A percentile compares a stretch with the other conserved stretches of the same genome.
These are phyloP conservation scores for Parasteatoda tepidariorum DNA, from an alignment of 1,140 invertebrate species.

Conservation along the genomic window DNA sequence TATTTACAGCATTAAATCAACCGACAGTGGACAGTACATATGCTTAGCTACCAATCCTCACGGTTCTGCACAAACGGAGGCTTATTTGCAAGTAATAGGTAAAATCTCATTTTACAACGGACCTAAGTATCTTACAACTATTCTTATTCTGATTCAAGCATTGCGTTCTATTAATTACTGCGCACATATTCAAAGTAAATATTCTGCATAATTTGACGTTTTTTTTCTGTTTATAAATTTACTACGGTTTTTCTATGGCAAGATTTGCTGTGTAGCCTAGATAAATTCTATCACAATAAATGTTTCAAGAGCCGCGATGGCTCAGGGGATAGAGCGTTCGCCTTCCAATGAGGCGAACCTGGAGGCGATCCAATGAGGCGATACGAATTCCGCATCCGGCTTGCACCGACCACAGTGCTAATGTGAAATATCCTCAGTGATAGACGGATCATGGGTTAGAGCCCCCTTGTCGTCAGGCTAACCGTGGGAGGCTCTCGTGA, in stretches of 20 bases:
- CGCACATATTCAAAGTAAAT: not conserved
- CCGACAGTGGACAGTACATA: conserved; percentile 80
- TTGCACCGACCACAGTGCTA: no score
- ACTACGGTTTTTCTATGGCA: not conserved
- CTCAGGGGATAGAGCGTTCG: no score
- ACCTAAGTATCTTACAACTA: not conserved
- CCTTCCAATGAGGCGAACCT: no score
- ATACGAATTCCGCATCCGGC: no score
- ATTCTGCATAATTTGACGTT: not conserved
- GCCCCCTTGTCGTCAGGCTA: no score
- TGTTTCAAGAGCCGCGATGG: no score
- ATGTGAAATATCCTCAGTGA: no score
- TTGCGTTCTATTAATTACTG: not conserved
- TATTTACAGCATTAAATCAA: conserved; percentile 35
- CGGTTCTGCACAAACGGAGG: conserved; percentile 86
- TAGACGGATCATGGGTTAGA: no score
- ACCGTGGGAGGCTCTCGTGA: no score
- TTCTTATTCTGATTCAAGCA: not conserved
- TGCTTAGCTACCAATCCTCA: conserved; percentile 89
- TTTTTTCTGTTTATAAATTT: not conserved
- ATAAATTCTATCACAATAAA: no score
- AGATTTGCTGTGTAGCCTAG: not conserved
- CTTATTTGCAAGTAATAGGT: conserved; percentile 78
- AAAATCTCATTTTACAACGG: conserved; percentile 64
- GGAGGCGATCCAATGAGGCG: no score